These are phyloP conservation scores for Rhinogobius similis DNA, from an alignment of 2,113 vertebrate genomes.

Conservation along the genomic window DNA sequence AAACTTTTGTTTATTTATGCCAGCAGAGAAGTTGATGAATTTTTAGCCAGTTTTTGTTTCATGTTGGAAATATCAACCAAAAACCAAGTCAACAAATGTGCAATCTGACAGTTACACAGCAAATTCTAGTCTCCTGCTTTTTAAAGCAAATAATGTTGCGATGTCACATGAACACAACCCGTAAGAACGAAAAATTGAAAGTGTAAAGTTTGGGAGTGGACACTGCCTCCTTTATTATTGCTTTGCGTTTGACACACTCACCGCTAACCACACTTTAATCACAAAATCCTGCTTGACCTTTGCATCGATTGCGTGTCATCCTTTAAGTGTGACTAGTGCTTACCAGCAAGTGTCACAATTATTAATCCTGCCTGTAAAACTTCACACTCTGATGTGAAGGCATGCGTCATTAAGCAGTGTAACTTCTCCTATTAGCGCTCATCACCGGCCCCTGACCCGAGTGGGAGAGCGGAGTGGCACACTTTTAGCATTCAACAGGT, in stretches of 20 bases:
- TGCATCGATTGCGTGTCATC: neutral
- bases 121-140: too few relatives aligned
- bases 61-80: too few relatives aligned
- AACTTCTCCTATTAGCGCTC: neutral
- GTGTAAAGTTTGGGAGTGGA: too few relatives aligned
- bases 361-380: neutral
- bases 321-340: conserved; percentile 4
- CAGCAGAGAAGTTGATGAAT: too few relatives aligned
- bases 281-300: conserved; percentile 14
- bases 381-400: neutral
- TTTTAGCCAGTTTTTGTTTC: too few relatives aligned
- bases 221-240: too few relatives aligned
- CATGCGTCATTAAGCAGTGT: neutral
- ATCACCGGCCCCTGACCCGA: conserved; percentile 18
- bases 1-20: too few relatives aligned
- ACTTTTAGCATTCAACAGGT: conserved; percentile 29
- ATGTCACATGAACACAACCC: too few relatives aligned
- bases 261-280: neutral
- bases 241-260: neutral
- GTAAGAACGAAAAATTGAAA: too few relatives aligned
- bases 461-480: neutral
- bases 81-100: too few relatives aligned
- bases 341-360: conserved; percentile 20
- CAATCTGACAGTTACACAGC: too few relatives aligned
- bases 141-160: too few relatives aligned